Evolutionary conservation across 2,797 vertebrate genomes (phyloP).

Genomic region (Botia kubotai): DNA sequence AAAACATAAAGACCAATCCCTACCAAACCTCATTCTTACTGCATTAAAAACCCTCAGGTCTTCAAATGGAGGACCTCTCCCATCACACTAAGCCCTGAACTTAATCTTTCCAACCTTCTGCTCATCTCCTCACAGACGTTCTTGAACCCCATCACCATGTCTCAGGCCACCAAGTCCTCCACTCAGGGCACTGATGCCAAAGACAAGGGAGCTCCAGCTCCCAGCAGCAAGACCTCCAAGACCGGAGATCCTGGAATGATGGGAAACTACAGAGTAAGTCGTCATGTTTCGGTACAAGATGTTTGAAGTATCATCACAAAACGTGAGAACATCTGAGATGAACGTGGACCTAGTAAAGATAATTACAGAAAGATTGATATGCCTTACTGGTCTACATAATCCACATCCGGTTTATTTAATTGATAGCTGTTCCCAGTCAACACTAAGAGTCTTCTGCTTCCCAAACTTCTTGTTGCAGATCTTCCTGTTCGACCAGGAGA

Average conservation of each 20-base stretch:
- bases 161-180: slow-evolving; percentile 85
- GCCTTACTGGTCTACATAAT: too few relatives aligned
- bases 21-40: slow-evolving; percentile 9
- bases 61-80: not conserved
- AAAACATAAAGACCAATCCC: slow-evolving; percentile 15
- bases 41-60: not conserved
- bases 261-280: slow-evolving; percentile 89
- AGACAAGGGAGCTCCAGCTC: slow-evolving; percentile 83
- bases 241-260: slow-evolving; percentile 78
- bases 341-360: too few relatives aligned
- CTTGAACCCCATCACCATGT: slow-evolving; percentile 84
- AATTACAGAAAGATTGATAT: too few relatives aligned
- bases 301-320: not conserved
- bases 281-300: not conserved
- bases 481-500: slow-evolving; percentile 92
- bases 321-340: too few relatives aligned
- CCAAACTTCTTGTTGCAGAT: slow-evolving; percentile 78
- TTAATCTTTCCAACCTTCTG: slow-evolving; percentile 27
- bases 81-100: not conserved
- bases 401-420: too few relatives aligned
- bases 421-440: not conserved
- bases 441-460: not conserved
- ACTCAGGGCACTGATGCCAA: slow-evolving; percentile 86
- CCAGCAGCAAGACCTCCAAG: slow-evolving; percentile 82
- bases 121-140: slow-evolving; percentile 65